Evolutionary conservation across 2,113 vertebrate species (phyloP), one percentile per base, ranked within the genome.

Genomic region (Varanus komodoensis): DNA sequence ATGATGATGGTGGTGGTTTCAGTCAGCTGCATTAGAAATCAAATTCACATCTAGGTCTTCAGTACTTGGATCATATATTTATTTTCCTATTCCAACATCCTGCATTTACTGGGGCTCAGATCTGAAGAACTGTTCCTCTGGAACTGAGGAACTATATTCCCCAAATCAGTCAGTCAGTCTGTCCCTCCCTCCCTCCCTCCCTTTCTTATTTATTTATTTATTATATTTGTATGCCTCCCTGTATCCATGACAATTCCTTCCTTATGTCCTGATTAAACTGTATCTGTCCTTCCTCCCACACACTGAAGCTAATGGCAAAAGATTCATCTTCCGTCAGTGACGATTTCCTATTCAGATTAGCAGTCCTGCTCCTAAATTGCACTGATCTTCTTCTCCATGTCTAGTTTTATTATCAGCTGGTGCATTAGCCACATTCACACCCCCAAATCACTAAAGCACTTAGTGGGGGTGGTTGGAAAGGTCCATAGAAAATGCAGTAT

Each of bases 401-500:
- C 11, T 74, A 12, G 77, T 50, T 50, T 79, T 38, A 34, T 21
- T 77, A 17, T 77, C 75, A 78, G 75, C 6, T 44, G 34, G 34
- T 77, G 74, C 14, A 77, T 44, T 77, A 38, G 74, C 74, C 34
- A 44, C 17, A 77, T 23, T 83, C 64, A 67, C 54, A n/a, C 12
- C 29, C 50, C 57, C 15, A 75, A 75, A 14, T 54, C 50, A 48
- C 7, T 25, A 8, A 50, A 9, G 23, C 34, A 44, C 9, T 48
- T 50, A n/a, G n/a, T 50, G 50, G 23, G 44, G 44, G 77, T 27
- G 44, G 25, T 1, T 8, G 25, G 3, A 25, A 25, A 4, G 23
- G 48, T 79, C 44, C 7, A 21, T 77, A 44, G 15, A 23, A 21
- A 21, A 7, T 90, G 87, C 92, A 94, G 92, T 38, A 6, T 54